phyloP scores from a whole-genome alignment of 2,113 vertebrate genomes.

The Otolemur garnettii region DNA sequence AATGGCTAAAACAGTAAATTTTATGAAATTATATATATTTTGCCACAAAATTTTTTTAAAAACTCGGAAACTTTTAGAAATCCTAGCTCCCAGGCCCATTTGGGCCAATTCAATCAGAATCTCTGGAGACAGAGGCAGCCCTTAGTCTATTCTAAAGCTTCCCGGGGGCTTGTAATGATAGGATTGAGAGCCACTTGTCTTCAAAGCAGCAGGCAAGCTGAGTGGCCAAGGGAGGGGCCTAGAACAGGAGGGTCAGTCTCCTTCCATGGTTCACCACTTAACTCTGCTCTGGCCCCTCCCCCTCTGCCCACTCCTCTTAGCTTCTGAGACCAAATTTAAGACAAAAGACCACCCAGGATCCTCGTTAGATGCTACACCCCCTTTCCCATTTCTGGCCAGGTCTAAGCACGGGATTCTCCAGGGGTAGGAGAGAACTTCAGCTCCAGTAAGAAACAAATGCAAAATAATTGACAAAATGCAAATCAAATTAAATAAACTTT shows the following conservation, averaged over 20 bases:
- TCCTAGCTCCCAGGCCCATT: neutral
- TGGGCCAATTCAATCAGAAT: neutral
- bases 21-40: neutral
- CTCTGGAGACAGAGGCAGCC: neutral
- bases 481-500: constrained; percentile 25
- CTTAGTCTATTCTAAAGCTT: neutral
- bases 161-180: neutral
- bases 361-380: neutral
- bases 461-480: neutral
- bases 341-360: neutral
- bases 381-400: neutral
- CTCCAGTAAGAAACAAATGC: neutral
- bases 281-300: neutral
- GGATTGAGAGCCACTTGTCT: neutral
- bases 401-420: neutral
- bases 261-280: neutral
- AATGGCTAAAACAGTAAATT: neutral
- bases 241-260: neutral
- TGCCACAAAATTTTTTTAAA: neutral
- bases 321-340: neutral
- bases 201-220: neutral
- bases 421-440: neutral
- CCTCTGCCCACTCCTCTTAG: neutral
- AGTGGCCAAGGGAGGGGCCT: neutral
- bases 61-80: neutral